Percentiles rank a stretch among this genome's conserved stretches.
Conservation (phyloP, 35 echinoderm and acorn worm genomes). For the Eucidaris tribuloides region DNA sequence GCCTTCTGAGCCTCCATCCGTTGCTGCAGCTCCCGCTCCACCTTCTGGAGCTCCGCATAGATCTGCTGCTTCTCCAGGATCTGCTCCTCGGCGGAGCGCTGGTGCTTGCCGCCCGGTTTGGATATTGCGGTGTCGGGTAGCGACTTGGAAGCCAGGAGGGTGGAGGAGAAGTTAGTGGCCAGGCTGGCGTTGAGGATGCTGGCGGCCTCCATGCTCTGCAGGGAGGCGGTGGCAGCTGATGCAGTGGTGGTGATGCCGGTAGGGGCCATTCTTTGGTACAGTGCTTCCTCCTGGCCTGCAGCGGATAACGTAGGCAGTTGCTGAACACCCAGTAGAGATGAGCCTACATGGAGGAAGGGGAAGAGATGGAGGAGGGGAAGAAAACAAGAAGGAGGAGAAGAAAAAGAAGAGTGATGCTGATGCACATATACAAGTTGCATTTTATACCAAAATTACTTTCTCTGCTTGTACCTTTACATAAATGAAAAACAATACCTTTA, state of each 20-base stretch:
- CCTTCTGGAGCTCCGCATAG: conserved; percentile 87
- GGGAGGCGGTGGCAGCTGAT: background rate
- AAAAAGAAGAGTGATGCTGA: too few relatives aligned
- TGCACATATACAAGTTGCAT: too few relatives aligned
- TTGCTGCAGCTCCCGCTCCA: conserved; percentile 82
- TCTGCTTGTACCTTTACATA: too few relatives aligned
- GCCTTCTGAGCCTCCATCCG: conserved; percentile 72
- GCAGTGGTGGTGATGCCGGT: background rate
- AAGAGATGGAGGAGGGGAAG: too few relatives aligned
- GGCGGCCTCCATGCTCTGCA: background rate
- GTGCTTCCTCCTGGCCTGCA: background rate
- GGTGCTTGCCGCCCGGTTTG: conserved; percentile 1
- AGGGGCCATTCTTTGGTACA: conserved; percentile 23
- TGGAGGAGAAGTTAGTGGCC: background rate
- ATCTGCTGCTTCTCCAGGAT: conserved; percentile 95
- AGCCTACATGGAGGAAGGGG: background rate
- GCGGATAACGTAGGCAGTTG: background rate
- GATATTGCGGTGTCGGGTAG: conserved; percentile 10
- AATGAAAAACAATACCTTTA: too few relatives aligned
- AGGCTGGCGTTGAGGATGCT: background rate
- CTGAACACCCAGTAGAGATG: conserved; percentile 24
- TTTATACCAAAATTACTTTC: too few relatives aligned
- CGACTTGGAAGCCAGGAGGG: background rate
- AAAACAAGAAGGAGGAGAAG: too few relatives aligned
- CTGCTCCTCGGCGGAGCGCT: conserved; percentile 82